Conservation (phyloP, 2,113 vertebrate genomes). For the Ceyx melanurus region DNA sequence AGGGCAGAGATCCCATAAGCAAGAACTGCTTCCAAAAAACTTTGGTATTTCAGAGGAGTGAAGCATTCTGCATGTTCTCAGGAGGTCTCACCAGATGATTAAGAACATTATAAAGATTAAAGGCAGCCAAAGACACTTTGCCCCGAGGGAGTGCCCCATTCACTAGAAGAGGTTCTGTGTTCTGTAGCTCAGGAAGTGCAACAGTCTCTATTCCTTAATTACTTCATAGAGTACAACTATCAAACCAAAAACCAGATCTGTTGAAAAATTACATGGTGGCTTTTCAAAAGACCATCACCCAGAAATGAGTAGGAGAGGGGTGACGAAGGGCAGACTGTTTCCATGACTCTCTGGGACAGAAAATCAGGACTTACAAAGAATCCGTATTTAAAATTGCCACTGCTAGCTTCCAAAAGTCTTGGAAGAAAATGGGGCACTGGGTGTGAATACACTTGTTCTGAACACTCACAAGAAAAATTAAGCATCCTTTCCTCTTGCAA, state of each 20-base stretch:
- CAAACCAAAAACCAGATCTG: not conserved
- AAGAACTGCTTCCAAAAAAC: not conserved
- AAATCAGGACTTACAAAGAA: not conserved
- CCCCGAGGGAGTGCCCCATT: not conserved
- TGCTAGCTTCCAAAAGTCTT: not conserved
- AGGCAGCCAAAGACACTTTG: not conserved
- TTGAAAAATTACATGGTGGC: accelerated
- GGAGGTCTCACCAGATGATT: not conserved
- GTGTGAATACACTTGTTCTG: not conserved
- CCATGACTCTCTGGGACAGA: not conserved
- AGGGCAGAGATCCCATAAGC: accelerated
- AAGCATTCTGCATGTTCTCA: not conserved
- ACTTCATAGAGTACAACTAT: not conserved
- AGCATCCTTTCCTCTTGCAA: not conserved
- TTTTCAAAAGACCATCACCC: not conserved
- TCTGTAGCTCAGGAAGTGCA: not conserved
- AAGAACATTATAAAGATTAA: not conserved
- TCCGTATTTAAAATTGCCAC: not conserved
- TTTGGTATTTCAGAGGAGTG: not conserved
- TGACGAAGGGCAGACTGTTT: not conserved
- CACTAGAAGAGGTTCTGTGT: not conserved
- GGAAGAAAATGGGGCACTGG: accelerated
- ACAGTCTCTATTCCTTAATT: not conserved
- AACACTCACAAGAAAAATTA: not conserved
- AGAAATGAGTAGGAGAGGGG: not conserved